These are phyloP conservation scores for Scomber colias DNA, from an alignment of 2,113 vertebrate genomes.

Conservation along the genomic window DNA sequence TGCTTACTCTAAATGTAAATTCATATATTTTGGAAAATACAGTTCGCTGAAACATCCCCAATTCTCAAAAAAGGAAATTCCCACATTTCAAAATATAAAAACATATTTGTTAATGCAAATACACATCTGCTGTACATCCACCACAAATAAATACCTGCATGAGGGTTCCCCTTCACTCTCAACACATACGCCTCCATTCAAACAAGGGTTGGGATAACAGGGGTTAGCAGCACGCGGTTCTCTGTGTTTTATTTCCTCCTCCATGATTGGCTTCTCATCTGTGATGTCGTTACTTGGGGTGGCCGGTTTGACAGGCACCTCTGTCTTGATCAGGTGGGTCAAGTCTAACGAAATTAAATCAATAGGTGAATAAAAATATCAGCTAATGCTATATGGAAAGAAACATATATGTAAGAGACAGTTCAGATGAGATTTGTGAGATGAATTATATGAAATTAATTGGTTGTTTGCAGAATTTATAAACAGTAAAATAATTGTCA, in stretches of 20 bases:
- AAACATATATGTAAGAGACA: no score
- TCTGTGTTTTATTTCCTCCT: constrained; percentile 77
- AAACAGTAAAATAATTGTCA: not conserved
- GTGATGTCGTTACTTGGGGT: not conserved
- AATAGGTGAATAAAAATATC: not conserved
- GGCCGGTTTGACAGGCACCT: constrained; percentile 75
- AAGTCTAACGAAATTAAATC: constrained; percentile 82
- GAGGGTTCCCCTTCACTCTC: constrained; percentile 81
- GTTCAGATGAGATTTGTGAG: no score
- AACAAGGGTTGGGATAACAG: constrained; percentile 88
- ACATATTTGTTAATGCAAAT: not conserved
- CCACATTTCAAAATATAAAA: not conserved
- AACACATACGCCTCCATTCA: constrained; percentile 89
- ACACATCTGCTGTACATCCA: not conserved
- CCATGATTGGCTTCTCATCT: constrained; percentile 65
- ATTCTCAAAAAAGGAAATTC: not conserved
- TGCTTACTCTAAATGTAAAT: not conserved
- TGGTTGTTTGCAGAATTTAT: not conserved
- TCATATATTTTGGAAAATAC: not conserved
- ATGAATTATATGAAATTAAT: not conserved
- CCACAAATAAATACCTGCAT: constrained; percentile 86
- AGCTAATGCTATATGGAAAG: no score
- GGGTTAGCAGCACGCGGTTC: constrained; percentile 71
- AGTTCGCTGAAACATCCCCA: not conserved
- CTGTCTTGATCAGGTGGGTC: constrained; percentile 86